Conservation (phyloP, 2,113 vertebrate species). For the Corythornis madagascariensis region DNA sequence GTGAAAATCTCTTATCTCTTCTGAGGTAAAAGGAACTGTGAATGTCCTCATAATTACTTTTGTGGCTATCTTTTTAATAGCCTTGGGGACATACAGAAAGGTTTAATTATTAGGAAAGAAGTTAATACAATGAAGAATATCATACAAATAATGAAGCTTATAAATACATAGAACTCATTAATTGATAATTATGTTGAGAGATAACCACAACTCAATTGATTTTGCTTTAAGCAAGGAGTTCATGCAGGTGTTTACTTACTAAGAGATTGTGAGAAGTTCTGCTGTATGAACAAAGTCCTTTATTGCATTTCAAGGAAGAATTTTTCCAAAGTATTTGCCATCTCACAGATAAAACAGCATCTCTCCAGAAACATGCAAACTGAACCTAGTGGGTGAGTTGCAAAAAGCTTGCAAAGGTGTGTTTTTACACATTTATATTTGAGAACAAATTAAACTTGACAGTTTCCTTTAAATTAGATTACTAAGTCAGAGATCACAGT, state of each 20-base stretch:
- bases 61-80: conserved; percentile 47
- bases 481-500: background rate
- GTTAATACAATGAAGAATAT: conserved; percentile 31
- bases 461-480: background rate
- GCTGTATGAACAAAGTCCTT: background rate
- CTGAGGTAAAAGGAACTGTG: background rate
- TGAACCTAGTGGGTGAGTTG: background rate
- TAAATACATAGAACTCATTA: conserved; percentile 36
- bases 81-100: background rate
- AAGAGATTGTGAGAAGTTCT: background rate
- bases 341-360: background rate
- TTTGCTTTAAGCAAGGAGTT: background rate
- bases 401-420: background rate
- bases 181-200: conserved; percentile 34
- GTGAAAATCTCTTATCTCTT: conserved; percentile 43
- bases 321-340: background rate
- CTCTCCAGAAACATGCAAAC: background rate
- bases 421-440: background rate
- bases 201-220: conserved; percentile 19
- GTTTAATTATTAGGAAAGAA: conserved; percentile 33
- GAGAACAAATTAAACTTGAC: background rate
- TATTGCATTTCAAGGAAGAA: background rate
- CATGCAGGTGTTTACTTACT: background rate
- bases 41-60: conserved; percentile 45
- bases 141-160: conserved; percentile 29